Percentiles rank a stretch among this genome's conserved stretches.
phyloP scores from a whole-genome alignment of 2,888 invertebrate genomes.

The Deilephila elpenor region DNA sequence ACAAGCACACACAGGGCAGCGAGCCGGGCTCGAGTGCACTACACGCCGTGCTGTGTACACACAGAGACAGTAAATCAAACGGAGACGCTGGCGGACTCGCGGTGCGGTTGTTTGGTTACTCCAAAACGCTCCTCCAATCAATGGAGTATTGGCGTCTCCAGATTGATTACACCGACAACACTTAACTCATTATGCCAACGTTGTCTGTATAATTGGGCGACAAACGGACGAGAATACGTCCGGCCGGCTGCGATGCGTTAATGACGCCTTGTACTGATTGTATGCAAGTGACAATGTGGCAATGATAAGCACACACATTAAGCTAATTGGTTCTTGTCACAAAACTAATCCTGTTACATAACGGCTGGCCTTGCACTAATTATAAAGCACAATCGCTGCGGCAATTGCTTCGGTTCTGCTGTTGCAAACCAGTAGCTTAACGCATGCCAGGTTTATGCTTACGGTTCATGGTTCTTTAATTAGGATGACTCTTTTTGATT shows the following conservation, averaged over 20 bases:
- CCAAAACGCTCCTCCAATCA: constrained; percentile 42
- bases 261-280: constrained; percentile 43
- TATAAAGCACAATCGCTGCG: too few relatives aligned
- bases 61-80: not conserved
- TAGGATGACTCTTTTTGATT: too few relatives aligned
- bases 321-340: constrained; percentile 37
- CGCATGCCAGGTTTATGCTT: too few relatives aligned
- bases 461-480: too few relatives aligned
- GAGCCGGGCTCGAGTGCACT: not conserved
- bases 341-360: constrained; percentile 9
- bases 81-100: not conserved
- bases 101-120: constrained; percentile 9
- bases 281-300: constrained; percentile 26
- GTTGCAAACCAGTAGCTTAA: too few relatives aligned
- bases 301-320: constrained; percentile 27
- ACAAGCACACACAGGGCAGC: not conserved
- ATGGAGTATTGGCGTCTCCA: constrained; percentile 60
- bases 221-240: constrained; percentile 43
- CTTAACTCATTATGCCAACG: constrained; percentile 54
- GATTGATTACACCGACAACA: constrained; percentile 61
- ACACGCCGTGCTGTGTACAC: not conserved
- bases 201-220: constrained; percentile 58
- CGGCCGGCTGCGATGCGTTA: constrained; percentile 35
- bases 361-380: not conserved
- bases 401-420: too few relatives aligned